Percentiles rank a stretch among this genome's conserved stretches.
These are phyloP conservation scores for Acridotheres tristis DNA, from an alignment of 2,797 vertebrate genomes.

Conservation along the genomic window DNA sequence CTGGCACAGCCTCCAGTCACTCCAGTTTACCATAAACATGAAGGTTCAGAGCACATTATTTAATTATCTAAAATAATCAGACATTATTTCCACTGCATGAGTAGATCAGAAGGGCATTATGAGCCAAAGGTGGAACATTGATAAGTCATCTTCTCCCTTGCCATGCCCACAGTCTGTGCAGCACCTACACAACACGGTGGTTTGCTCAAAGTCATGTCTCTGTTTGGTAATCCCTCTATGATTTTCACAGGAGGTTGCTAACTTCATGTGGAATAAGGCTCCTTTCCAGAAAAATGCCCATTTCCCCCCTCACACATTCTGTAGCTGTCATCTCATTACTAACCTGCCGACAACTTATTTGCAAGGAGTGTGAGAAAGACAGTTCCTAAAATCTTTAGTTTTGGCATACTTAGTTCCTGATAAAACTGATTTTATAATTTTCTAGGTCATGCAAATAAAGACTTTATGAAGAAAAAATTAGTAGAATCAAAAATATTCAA, in stretches of 20 bases:
- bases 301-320: neutral
- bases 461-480: neutral
- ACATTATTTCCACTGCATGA: neutral
- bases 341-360: neutral
- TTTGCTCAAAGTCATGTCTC: neutral
- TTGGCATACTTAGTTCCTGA: neutral
- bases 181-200: neutral
- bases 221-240: neutral
- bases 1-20: neutral
- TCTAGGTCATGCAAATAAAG: neutral
- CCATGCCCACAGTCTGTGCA: neutral
- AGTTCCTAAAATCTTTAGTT: neutral
- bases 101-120: neutral
- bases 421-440: neutral
- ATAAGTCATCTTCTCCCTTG: neutral
- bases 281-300: neutral
- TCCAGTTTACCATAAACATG: neutral
- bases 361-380: neutral
- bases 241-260: conserved; percentile 21
- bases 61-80: neutral
- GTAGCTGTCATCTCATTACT: neutral
- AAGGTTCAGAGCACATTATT: neutral
- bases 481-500: neutral
- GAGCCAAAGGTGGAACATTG: neutral
- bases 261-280: neutral